These are phyloP conservation scores for Struthio camelus DNA, from an alignment of 2,113 vertebrate species.

Conservation along the genomic window DNA sequence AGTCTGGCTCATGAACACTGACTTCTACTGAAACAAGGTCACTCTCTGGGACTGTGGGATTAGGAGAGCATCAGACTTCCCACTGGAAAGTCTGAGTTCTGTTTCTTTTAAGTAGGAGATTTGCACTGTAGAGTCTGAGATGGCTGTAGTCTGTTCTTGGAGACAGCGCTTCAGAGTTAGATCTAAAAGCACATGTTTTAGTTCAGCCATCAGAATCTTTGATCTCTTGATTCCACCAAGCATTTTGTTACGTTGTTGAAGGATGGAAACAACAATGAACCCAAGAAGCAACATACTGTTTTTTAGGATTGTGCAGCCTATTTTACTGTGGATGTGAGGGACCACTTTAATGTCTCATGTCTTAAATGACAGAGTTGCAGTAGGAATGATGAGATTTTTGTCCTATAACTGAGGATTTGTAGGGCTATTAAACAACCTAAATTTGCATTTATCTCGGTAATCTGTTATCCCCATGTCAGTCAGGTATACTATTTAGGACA, in stretches of 20 bases:
- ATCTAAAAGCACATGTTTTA: not conserved
- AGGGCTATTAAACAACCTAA: not conserved
- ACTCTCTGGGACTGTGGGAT: not conserved
- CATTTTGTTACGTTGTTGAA: not conserved
- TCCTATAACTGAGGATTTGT: not conserved
- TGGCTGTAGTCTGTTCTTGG: not conserved
- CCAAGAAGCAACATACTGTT: not conserved
- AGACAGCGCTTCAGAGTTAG: no score
- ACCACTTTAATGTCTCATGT: not conserved
- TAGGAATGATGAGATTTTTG: not conserved
- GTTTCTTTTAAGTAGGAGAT: not conserved
- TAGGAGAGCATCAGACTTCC: not conserved
- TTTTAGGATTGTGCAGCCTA: not conserved
- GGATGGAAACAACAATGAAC: not conserved
- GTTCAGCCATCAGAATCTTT: not conserved
- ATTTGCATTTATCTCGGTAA: not conserved
- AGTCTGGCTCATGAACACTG: not conserved
- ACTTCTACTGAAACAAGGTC: not conserved
- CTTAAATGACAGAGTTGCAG: not conserved
- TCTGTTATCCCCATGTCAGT: not conserved
- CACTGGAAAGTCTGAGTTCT: not conserved
- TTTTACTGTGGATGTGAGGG: not conserved
- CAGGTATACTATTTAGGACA: not conserved
- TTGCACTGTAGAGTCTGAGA: not conserved
- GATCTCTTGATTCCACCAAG: not conserved